A percentile compares a stretch with the other conserved stretches of the same genome.
Conservation (phyloP, 1,140 invertebrate genomes). For the Ganaspis sp. region DNA sequence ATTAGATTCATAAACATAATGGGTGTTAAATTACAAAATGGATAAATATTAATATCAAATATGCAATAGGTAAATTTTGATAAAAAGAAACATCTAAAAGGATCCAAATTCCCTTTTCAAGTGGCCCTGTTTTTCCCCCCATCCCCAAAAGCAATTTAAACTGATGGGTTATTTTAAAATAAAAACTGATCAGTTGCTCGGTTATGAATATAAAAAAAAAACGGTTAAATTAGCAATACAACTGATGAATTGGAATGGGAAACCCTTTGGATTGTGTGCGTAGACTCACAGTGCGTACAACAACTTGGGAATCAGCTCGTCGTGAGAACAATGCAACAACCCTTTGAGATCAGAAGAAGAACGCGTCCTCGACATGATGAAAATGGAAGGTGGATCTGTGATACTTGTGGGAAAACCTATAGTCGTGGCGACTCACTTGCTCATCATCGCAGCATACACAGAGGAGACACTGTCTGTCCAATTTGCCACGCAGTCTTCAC, state of each 20-base stretch:
- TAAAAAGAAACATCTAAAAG: too few species aligned
- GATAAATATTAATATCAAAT: too few species aligned
- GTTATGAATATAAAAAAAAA: constrained; percentile 18
- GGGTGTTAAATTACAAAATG: too few species aligned
- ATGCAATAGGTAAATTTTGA: too few species aligned
- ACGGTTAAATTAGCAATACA: constrained; percentile 5
- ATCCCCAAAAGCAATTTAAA: neutral
- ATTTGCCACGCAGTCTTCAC: constrained; percentile 76
- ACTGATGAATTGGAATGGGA: constrained; percentile 58
- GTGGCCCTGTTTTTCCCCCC: neutral
- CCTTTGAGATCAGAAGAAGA: constrained; percentile 62
- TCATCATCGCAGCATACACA: constrained; percentile 77
- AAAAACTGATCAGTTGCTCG: constrained; percentile 8
- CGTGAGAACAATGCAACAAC: constrained; percentile 48
- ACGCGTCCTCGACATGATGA: constrained; percentile 68
- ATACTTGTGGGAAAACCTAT: constrained; percentile 75
- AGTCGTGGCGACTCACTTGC: constrained; percentile 74
- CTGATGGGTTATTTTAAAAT: constrained; percentile 9
- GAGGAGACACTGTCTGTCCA: constrained; percentile 75
- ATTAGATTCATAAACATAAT: too few species aligned
- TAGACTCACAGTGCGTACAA: constrained; percentile 70
- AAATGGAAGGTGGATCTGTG: constrained; percentile 74
- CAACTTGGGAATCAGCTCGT: constrained; percentile 58
- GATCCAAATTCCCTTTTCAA: too few species aligned
- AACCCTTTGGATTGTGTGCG: constrained; percentile 77